Evolutionary conservation across 23 tunicate species (phyloP), one percentile per base, ranked within the genome.

Genomic region (Trididemnum clinides): DNA sequence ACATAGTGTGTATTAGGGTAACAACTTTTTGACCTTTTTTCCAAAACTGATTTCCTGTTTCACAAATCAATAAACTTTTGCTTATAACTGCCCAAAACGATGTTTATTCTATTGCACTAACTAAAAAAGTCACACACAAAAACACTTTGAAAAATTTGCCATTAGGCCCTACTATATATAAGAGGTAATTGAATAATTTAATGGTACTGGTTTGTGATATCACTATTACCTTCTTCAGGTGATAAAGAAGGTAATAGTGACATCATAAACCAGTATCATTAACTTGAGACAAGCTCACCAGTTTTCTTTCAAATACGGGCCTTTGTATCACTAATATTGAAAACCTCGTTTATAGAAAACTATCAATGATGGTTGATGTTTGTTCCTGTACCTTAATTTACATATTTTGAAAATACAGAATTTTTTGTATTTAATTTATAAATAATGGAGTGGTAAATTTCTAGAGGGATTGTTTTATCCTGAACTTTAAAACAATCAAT

Each of bases 341-440:
- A 62, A 62, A 62, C 27, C 4, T 18, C 26, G 27, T 21, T 62
- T 62, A 12, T 62, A 62, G 27, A 21, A 21, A 62, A 62, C 69
- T 62, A 12, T 4, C 69, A 62, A 12, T 62, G 69, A 62, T 62
- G 69, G 22, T 21, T 62, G 69, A 62, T 62, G 69, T 62, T 62
- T 12, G 69, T 62, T 62, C 69, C 69, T 15, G 69, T 62, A 62
- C 69, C 69, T 62, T 62, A 62, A 21, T 62, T 62, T 62, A 62
- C 22, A 62, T 19, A 12, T 62, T 62, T 62, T 62, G 22, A 18
- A 62, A 62, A 62, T 12, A 62, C 26, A 62, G 69, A 62, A 21
- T 62, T 62, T 62, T 12, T 62, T 62, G 69, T 18, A 4, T 62
- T 62, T 62, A 62, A 62, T 12, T 15, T 62, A 12, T 12, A 62